Evolutionary conservation across 2,113 vertebrate genomes (phyloP).

Genomic region (Hirundichthys speculiger): DNA sequence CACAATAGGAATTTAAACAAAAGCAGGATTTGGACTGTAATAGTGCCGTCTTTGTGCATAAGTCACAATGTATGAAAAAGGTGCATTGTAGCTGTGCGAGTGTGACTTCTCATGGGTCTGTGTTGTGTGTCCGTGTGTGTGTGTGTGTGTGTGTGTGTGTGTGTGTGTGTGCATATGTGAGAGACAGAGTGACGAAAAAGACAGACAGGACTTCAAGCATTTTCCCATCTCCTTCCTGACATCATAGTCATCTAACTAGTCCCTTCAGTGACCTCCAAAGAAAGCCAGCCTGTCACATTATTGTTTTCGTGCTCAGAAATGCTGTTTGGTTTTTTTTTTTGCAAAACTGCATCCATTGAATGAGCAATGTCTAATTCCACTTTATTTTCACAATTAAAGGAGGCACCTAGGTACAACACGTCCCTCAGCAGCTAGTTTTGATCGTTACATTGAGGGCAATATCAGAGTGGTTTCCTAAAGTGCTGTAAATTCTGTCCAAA

Average conservation of each 20-base stretch:
- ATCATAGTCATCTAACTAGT: conserved; percentile 11
- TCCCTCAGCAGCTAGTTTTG: no score
- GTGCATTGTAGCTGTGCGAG: conserved; percentile 10
- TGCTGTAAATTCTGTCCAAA: no score
- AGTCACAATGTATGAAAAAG: conserved; percentile 1
- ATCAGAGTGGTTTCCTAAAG: no score
- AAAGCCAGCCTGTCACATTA: conserved; percentile 38
- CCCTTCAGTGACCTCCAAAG: conserved; percentile 29
- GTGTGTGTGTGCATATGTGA: neutral
- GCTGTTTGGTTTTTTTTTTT: no score
- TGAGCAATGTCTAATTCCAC: conserved; percentile 42
- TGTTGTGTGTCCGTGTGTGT: neutral
- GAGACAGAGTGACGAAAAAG: no score
- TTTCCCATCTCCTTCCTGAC: conserved; percentile 2
- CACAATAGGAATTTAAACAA: conserved; percentile 62
- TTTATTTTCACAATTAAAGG: conserved; percentile 4
- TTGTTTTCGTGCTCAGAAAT: conserved; percentile 42
- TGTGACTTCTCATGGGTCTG: neutral
- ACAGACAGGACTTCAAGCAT: neutral
- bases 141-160: neutral
- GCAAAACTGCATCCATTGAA: conserved; percentile 31
- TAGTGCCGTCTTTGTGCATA: conserved; percentile 18
- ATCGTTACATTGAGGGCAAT: no score
- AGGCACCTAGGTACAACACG: no score
- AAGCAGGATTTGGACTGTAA: conserved; percentile 62